Conservation (phyloP, 2,888 invertebrate genomes). For the Papilio gigon region DNA sequence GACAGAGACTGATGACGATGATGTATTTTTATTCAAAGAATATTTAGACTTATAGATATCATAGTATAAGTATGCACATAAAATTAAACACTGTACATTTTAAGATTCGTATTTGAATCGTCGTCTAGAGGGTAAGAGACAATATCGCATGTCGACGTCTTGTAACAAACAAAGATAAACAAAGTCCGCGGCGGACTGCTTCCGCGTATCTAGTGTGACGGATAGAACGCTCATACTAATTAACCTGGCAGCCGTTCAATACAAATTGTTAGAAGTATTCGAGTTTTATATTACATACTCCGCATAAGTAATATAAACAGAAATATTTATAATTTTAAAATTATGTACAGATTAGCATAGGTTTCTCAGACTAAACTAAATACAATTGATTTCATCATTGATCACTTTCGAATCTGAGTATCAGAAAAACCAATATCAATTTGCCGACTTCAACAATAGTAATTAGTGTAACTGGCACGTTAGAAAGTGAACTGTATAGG, state of each 20-base stretch:
- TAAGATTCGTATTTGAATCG: not conserved
- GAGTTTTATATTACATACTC: not conserved
- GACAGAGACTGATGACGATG: no score
- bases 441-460: not conserved
- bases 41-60: no score
- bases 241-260: constrained; percentile 26
- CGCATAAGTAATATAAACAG: not conserved
- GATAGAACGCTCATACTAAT: constrained; percentile 24
- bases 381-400: no score
- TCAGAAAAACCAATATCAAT: not conserved
- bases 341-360: no score
- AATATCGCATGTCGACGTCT: constrained; percentile 15
- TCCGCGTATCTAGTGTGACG: constrained; percentile 1
- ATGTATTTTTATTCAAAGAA: no score
- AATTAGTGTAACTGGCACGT: constrained; percentile 27
- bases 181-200: not conserved
- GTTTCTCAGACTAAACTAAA: no score
- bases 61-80: not conserved
- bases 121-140: not conserved
- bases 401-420: not conserved
- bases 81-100: not conserved
- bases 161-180: constrained; percentile 28
- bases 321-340: no score
- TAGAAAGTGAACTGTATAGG: constrained; percentile 37
- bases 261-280: constrained; percentile 1